Evolutionary conservation across 2,888 invertebrate genomes (phyloP).

Genomic region (Saturnia japonica): DNA sequence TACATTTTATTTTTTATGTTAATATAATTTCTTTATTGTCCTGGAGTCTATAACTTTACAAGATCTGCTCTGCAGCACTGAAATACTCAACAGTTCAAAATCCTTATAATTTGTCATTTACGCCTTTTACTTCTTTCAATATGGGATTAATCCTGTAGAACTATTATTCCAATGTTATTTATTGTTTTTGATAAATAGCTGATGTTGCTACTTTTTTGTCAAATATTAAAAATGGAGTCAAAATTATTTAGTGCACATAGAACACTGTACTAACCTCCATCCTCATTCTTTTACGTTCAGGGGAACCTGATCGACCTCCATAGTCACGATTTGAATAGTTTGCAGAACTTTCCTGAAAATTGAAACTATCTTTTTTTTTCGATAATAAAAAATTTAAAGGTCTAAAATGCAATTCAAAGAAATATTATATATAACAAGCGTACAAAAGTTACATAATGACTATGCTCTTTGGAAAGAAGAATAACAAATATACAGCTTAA

Average conservation of each 20-base stretch:
- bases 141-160: neutral
- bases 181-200: neutral
- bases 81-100: neutral
- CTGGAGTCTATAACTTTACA: neutral
- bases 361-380: neutral
- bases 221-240: neutral
- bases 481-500: neutral
- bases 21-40: neutral
- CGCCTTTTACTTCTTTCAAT: slow-evolving; percentile 10
- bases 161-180: neutral
- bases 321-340: slow-evolving; percentile 80
- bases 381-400: neutral
- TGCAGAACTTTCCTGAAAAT: slow-evolving; percentile 69
- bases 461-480: neutral
- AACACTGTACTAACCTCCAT: slow-evolving; percentile 78
- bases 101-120: slow-evolving; percentile 8
- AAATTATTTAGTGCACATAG: neutral
- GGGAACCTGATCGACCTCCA: slow-evolving; percentile 81
- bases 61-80: slow-evolving; percentile 1
- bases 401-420: no score
- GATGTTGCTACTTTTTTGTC: slow-evolving; percentile 1
- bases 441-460: neutral
- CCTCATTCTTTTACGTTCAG: slow-evolving; percentile 84
- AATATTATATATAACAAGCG: no score
- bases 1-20: neutral